Conservation (phyloP, 2,888 invertebrate species). For the Sabatieria punctata region DNA sequence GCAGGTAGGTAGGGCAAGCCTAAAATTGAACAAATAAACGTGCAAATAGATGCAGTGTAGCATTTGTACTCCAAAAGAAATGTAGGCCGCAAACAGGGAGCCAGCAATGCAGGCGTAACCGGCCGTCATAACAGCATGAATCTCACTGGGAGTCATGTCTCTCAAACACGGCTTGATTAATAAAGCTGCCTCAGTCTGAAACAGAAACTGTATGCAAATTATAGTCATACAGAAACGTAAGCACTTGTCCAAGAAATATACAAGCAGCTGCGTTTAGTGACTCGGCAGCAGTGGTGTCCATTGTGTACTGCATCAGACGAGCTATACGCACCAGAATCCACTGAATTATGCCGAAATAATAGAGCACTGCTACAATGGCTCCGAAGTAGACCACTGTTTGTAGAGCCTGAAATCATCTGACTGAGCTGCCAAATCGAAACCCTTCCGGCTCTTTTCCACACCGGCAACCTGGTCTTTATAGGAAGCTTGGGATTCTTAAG, state of each 20-base stretch:
- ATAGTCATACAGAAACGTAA: background rate
- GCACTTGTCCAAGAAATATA: constrained; percentile 78
- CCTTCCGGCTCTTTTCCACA: no score
- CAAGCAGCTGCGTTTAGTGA: constrained; percentile 78
- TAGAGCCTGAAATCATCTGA: constrained; percentile 41
- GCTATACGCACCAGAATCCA: constrained; percentile 46
- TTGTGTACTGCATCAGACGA: constrained; percentile 40
- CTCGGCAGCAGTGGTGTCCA: constrained; percentile 81
- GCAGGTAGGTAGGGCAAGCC: constrained; percentile 57
- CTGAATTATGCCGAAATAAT: constrained; percentile 74
- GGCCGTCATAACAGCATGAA: constrained; percentile 77
- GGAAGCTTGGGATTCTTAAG: no score
- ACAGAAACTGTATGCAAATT: background rate
- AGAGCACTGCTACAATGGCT: constrained; percentile 69
- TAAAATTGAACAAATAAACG: constrained; percentile 58
- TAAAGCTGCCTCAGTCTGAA: constrained; percentile 68
- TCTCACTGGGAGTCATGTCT: constrained; percentile 68
- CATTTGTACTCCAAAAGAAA: constrained; percentile 43
- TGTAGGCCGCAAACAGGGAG: constrained; percentile 75
- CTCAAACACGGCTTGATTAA: constrained; percentile 66
- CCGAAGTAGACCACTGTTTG: constrained; percentile 86
- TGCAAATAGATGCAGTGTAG: background rate
- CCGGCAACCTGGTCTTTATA: no score
- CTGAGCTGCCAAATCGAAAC: no score
- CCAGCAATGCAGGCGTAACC: constrained; percentile 90